phyloP scores from a whole-genome alignment of 2,888 invertebrate species.

The Axea sp. region DNA sequence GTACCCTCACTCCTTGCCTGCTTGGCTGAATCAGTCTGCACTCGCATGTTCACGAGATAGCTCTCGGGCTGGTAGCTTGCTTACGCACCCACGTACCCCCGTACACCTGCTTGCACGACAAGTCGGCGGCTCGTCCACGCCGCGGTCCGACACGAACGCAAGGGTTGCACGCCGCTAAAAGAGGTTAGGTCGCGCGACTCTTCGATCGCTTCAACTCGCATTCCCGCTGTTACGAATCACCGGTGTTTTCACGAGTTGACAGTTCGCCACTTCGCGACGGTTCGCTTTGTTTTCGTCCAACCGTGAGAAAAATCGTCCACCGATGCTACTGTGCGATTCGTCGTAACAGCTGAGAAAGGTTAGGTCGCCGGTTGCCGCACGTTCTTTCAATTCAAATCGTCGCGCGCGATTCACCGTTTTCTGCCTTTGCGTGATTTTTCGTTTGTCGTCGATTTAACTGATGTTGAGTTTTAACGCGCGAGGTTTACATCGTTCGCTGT shows the following conservation, averaged over 20 bases:
- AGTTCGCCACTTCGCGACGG: conserved; percentile 1
- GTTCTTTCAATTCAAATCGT: conserved; percentile 53
- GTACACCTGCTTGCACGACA: conserved; percentile 63
- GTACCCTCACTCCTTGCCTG: conserved; percentile 76
- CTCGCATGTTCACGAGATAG: conserved; percentile 79
- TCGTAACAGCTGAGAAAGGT: conserved; percentile 56
- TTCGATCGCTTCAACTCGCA: conserved; percentile 7
- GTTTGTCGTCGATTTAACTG: too few relatives aligned
- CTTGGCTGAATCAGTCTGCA: conserved; percentile 78
- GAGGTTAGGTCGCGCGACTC: conserved; percentile 63
- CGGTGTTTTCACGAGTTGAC: conserved; percentile 41
- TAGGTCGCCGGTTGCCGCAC: conserved; percentile 60
- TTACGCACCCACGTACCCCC: conserved; percentile 69
- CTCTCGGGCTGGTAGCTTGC: conserved; percentile 75
- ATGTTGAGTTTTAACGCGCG: too few relatives aligned
- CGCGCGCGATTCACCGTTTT: conserved; percentile 28
- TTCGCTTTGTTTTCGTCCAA: not conserved
- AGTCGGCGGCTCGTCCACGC: conserved; percentile 62
- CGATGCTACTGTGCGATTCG: conserved; percentile 58
- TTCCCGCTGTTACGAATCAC: conserved; percentile 33
- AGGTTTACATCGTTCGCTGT: too few relatives aligned
- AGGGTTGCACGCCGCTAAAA: conserved; percentile 57
- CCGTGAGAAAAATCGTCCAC: not conserved
- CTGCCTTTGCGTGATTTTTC: too few relatives aligned
- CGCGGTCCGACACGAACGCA: conserved; percentile 55